Evolutionary conservation across 2,797 vertebrate species (phyloP), one percentile per base, ranked within the genome.

Genomic region (Sparidentex hasta): DNA sequence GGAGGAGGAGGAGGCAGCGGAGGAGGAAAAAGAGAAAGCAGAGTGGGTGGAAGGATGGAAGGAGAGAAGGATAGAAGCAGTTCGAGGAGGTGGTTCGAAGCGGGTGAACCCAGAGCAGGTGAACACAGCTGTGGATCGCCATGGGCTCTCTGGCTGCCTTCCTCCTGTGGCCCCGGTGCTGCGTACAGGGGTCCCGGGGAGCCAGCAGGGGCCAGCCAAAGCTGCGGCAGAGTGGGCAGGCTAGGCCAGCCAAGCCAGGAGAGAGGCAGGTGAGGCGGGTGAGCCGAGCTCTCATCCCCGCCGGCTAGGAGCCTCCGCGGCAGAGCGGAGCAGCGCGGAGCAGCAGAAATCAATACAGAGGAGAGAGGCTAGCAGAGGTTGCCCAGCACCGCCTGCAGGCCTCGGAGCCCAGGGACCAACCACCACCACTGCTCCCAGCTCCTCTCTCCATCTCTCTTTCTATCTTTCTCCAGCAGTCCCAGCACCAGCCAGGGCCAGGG

Each of bases 311-410:
- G 92, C 92, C 91, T 93, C 91, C 84, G 78, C 88, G 74, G 92
- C 91, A 92, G 87, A 87, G 84, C 76, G 88, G 92, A 93, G 91
- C 88, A 90, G 82, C 73, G 74, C 62, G 81, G 92, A 92, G 93
- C 92, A 92, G 91, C 90, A 92, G 92, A 94, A 96, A 96, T 96
- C 95, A 94, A 96, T 96, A 95, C 80, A 78, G 91, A 94, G 94
- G 93, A 95, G 93, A 94, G 93, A 95, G 93, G 94, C 94, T 84
- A 94, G 94, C 94, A 95, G 94, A 94, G 95, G 95, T 96, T 95
- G 90, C 90, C 93, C 94, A 94, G 86, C 78, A 93, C 92, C 54
- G 95, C 95, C 95, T 93, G 91, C 87, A 86, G 94, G 94, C 94
- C 93, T 80, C 50, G 33, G 94, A 92, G 93, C 93, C 91, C 87